phyloP scores from a whole-genome alignment of 2,888 invertebrate genomes.

The Ceraclea dissimilis region DNA sequence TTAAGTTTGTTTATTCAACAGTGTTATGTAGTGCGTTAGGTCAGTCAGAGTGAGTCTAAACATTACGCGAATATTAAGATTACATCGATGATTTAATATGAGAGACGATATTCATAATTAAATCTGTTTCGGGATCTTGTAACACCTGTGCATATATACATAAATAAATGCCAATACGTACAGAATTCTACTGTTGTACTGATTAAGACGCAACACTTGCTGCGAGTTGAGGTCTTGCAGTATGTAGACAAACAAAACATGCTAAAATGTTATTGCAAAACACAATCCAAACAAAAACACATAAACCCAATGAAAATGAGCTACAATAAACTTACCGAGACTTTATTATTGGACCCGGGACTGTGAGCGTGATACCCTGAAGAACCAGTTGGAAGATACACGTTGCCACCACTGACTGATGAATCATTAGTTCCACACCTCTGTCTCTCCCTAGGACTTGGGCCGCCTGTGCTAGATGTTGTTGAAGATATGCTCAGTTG shows the following conservation, averaged over 20 bases:
- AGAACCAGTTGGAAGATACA: slow-evolving; percentile 53
- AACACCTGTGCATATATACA: no score
- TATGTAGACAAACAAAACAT: no score
- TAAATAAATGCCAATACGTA: no score
- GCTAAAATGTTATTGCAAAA: no score
- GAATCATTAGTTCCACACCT: slow-evolving; percentile 43
- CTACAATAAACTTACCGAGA: slow-evolving; percentile 57
- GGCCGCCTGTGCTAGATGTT: slow-evolving; percentile 51
- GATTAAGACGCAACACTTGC: no score
- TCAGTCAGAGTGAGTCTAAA: neutral
- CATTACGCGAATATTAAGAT: no score
- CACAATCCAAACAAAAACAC: no score
- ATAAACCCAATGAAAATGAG: no score
- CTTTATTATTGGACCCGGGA: slow-evolving; percentile 53
- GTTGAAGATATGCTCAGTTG: slow-evolving; percentile 55
- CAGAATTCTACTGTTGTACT: no score
- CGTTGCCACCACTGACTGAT: slow-evolving; percentile 33
- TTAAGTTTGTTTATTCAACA: neutral
- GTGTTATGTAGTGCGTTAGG: neutral
- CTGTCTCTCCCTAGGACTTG: slow-evolving; percentile 39
- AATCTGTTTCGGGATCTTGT: no score
- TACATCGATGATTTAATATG: neutral
- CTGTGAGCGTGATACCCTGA: slow-evolving; percentile 44
- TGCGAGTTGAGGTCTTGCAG: no score
- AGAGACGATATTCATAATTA: no score